Conservation (phyloP, 2,113 vertebrate genomes). For the Sakesphorus luctuosus region DNA sequence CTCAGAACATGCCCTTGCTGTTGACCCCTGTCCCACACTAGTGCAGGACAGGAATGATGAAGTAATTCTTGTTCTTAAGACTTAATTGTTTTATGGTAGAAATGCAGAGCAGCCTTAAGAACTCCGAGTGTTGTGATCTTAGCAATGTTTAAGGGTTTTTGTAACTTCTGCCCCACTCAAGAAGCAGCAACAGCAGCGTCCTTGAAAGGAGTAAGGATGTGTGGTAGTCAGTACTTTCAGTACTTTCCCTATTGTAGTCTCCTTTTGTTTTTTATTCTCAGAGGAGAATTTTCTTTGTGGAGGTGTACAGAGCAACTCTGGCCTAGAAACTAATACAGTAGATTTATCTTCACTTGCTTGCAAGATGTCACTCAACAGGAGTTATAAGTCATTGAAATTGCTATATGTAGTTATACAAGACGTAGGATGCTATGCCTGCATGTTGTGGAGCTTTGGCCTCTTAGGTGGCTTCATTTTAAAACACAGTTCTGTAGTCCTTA, state of each 20-base stretch:
- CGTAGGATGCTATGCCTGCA: not conserved
- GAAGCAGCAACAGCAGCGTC: not conserved
- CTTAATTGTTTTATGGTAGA: not conserved
- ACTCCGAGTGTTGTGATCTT: not conserved
- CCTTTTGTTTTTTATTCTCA: not conserved
- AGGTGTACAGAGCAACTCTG: not conserved
- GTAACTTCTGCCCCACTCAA: not conserved
- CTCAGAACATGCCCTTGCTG: not conserved
- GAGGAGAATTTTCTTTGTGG: not conserved
- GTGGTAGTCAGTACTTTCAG: not conserved
- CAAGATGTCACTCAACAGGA: not conserved
- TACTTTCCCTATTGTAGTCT: not conserved
- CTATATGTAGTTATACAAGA: not conserved
- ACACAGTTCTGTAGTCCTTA: not conserved
- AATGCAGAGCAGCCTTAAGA: not conserved
- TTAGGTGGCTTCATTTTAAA: not conserved
- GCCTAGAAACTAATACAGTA: not conserved
- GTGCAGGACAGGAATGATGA: not conserved
- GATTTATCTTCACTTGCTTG: accelerated
- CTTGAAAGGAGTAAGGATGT: not conserved
- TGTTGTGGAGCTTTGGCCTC: not conserved
- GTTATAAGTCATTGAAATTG: not conserved
- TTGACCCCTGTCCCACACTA: not conserved
- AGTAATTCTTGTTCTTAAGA: not conserved
- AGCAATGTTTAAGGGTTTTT: not conserved